phyloP scores from a whole-genome alignment of 1,140 invertebrate species.

The Vollenhovia emeryi region DNA sequence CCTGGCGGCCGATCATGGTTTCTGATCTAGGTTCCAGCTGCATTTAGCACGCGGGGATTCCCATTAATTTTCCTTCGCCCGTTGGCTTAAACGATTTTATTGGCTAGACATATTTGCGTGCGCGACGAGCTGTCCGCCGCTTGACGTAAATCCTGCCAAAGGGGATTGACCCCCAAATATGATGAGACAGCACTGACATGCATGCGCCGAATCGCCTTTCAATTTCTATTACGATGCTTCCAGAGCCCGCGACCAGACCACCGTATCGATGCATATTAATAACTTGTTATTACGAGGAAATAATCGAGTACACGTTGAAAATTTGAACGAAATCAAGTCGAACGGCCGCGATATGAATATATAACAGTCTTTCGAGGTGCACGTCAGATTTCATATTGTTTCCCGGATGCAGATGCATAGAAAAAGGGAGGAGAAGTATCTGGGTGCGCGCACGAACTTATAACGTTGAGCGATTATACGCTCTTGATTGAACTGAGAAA shows the following conservation, averaged over 20 bases:
- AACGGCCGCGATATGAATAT: not conserved
- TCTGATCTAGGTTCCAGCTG: not conserved
- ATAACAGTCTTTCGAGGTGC: not conserved
- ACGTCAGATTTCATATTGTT: not conserved
- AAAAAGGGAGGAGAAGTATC: not conserved
- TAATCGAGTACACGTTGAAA: not conserved
- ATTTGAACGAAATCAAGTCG: not conserved
- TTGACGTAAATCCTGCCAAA: constrained; percentile 37
- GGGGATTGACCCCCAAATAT: constrained; percentile 57
- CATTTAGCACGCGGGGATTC: not conserved
- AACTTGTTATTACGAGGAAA: constrained; percentile 7
- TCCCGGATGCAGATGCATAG: not conserved
- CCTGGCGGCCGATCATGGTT: not conserved
- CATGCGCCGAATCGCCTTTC: constrained; percentile 38
- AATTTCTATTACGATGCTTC: constrained; percentile 30
- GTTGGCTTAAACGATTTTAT: constrained; percentile 39
- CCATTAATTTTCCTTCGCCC: not conserved
- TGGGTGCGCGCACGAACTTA: not conserved
- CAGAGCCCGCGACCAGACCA: not conserved
- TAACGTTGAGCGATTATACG: not conserved
- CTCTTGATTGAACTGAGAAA: not conserved
- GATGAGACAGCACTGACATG: constrained; percentile 52
- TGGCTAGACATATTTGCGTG: constrained; percentile 9
- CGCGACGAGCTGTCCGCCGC: not conserved
- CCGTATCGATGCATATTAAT: constrained; percentile 45